A percentile compares a stretch with the other conserved stretches of the same genome.
phyloP scores from a whole-genome alignment of 2,113 vertebrate genomes.

The Atlantisia rogersi region DNA sequence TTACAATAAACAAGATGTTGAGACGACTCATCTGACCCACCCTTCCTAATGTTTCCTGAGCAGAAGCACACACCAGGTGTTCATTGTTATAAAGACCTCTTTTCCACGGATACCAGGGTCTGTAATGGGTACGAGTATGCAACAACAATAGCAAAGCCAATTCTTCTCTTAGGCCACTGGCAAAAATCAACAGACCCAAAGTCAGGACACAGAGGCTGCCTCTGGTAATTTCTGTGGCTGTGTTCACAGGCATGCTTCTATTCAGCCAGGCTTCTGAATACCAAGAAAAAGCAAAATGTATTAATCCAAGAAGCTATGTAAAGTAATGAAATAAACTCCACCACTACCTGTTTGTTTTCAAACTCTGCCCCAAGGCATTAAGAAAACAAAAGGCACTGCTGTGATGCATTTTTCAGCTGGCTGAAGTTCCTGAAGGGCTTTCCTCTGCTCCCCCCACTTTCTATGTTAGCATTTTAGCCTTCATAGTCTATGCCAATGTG shows the following conservation, averaged over 20 bases:
- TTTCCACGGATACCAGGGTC: background rate
- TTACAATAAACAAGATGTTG: background rate
- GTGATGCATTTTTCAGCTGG: background rate
- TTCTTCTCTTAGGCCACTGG: background rate
- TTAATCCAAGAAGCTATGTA: background rate
- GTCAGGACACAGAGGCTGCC: constrained; percentile 23
- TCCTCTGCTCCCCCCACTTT: background rate
- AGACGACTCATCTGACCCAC: background rate
- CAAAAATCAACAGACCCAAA: constrained; percentile 35
- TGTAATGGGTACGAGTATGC: background rate
- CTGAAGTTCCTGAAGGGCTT: constrained; percentile 15
- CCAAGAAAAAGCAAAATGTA: background rate
- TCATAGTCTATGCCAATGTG: background rate
- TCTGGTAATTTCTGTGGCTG: constrained; percentile 28
- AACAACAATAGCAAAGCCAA: constrained; percentile 10
- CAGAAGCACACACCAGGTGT: background rate
- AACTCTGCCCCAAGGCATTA: background rate
- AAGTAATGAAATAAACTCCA: background rate
- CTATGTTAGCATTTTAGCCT: background rate
- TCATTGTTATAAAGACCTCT: constrained; percentile 6
- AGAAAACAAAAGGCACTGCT: constrained; percentile 36
- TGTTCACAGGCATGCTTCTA: background rate
- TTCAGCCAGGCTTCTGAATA: background rate
- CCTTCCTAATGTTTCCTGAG: background rate
- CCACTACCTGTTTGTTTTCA: constrained; percentile 3